Evolutionary conservation across 2,113 vertebrate species (phyloP), one percentile per base, ranked within the genome.

Genomic region (Phainopepla nitens): DNA sequence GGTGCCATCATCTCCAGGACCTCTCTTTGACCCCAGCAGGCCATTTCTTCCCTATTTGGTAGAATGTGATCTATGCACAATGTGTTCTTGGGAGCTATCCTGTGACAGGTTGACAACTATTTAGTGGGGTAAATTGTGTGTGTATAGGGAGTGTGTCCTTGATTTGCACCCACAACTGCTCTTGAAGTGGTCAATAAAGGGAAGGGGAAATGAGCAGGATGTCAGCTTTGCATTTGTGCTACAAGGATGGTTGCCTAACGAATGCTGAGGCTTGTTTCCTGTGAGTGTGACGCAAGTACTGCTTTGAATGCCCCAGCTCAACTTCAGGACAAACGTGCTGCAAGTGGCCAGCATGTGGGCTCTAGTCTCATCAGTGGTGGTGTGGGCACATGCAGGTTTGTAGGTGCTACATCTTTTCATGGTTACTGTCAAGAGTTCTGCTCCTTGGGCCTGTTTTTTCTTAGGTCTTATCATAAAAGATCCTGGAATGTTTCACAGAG

Each of bases 151-250:
- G 56, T 0, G 1, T 66, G 72, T 77, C 87, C 56, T 83, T n/a
- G 5, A 15, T 80, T 68, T 94, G 68, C 64, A 53, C 36, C 58
- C 14, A 7, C 25, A 69, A 1, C 41, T 61, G 31, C n/a, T 89
- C 82, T 82, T 62, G 54, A 54, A 70, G 79, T 21, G 47, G 69
- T 88, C 80, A 64, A 2, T 86, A 82, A 79, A 93, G 87, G 85
- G 83, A 97, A 97, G 93, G 84, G 89, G 91, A 97, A 96, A 91
- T 42, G 72, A 90, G 65, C 82, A 89, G 80, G 36, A 90, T 1
- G 58, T 95, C 80, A 89, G 22, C 77, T 85, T 68, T 86, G 72
- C 82, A 87, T 57, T 75, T 82, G 78, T 87, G 58, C 82, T 76
- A 25, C 77, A 83, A 35, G 61, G 81, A 68, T 47, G 51, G 90